Evolutionary conservation across 2,797 vertebrate genomes (phyloP).

Genomic region (Telmatherina bonti): DNA sequence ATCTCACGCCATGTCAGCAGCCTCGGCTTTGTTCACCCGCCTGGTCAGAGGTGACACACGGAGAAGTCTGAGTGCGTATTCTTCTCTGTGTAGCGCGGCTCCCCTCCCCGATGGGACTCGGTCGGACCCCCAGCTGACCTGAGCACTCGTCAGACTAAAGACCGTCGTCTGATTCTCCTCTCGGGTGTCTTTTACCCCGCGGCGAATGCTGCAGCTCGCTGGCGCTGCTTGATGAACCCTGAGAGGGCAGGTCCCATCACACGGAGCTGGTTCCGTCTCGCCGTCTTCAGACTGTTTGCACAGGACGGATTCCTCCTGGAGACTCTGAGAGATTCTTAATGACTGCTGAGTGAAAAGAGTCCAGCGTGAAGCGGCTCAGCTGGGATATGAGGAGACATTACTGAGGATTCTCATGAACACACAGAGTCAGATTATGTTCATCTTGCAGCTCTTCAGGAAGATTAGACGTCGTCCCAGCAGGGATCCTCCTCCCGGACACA

Average conservation of each 20-base stretch:
- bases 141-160: conserved; percentile 43
- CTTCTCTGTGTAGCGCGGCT: conserved; percentile 19
- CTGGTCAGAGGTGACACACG: conserved; percentile 33
- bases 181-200: conserved; percentile 20
- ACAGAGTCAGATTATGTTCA: no score
- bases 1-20: background rate
- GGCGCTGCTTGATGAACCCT: conserved; percentile 52
- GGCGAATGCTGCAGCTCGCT: conserved; percentile 16
- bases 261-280: conserved; percentile 69
- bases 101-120: conserved; percentile 28
- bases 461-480: no score
- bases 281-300: conserved; percentile 55
- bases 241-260: conserved; percentile 48
- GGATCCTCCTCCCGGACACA: no score
- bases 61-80: conserved; percentile 57
- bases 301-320: conserved; percentile 54
- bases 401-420: no score
- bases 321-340: conserved; percentile 42
- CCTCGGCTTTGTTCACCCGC: conserved; percentile 24
- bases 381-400: no score
- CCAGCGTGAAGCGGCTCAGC: conserved; percentile 40
- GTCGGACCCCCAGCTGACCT: conserved; percentile 31
- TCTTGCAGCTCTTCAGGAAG: no score
- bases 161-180: conserved; percentile 43
- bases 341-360: conserved; percentile 30